phyloP scores from a whole-genome alignment of 2,888 invertebrate genomes.

The Nudaria mundana region DNA sequence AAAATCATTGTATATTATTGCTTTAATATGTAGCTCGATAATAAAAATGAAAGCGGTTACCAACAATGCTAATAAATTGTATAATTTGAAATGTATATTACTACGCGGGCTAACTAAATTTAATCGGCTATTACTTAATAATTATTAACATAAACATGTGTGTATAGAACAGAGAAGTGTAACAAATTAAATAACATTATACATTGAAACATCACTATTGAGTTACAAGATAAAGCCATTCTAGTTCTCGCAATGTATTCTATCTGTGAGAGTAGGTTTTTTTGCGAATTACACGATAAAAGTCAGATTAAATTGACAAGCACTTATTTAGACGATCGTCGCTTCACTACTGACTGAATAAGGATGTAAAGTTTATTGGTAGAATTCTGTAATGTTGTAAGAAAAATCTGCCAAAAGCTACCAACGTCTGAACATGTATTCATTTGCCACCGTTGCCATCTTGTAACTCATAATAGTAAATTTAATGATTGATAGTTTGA shows the following conservation, averaged over 20 bases:
- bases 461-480: constrained; percentile 8
- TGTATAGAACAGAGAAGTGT: constrained; percentile 15
- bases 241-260: no score
- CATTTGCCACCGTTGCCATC: constrained; percentile 5
- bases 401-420: no score
- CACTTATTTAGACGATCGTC: neutral
- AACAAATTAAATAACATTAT: constrained; percentile 9
- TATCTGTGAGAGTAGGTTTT: no score
- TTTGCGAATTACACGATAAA: no score
- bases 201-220: constrained; percentile 14
- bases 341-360: neutral
- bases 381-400: no score
- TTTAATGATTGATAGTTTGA: constrained; percentile 24
- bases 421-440: no score
- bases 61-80: neutral
- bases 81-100: constrained; percentile 13
- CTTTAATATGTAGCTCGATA: neutral
- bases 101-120: constrained; percentile 18
- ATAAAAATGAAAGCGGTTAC: neutral
- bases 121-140: constrained; percentile 25
- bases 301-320: no score
- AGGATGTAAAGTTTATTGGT: no score
- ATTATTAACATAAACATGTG: constrained; percentile 22
- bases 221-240: constrained; percentile 19
- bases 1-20: neutral